A percentile compares a stretch with the other conserved stretches of the same genome.
phyloP scores from a whole-genome alignment of 2,888 invertebrate genomes.

The Automeris io region DNA sequence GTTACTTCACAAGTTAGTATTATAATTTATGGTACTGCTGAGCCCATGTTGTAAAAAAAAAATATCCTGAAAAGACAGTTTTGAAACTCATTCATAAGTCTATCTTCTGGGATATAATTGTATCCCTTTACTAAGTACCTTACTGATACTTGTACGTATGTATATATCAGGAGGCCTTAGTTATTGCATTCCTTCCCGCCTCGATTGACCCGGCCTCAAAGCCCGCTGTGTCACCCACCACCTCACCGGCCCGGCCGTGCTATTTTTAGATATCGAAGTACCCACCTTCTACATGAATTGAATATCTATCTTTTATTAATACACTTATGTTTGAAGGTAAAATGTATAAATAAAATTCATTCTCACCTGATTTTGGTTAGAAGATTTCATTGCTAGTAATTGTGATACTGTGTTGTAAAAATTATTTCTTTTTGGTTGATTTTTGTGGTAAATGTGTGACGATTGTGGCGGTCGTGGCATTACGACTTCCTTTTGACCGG shows the following conservation, averaged over 20 bases:
- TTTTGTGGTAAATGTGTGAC: constrained; percentile 45
- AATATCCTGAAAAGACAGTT: too few species aligned
- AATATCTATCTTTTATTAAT: constrained; percentile 14
- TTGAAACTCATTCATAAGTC: too few species aligned
- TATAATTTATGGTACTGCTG: too few species aligned
- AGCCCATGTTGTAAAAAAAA: too few species aligned
- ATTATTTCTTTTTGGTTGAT: constrained; percentile 42
- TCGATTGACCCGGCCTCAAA: constrained; percentile 66
- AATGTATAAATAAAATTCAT: too few species aligned
- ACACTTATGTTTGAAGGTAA: constrained; percentile 13
- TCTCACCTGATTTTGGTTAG: constrained; percentile 78
- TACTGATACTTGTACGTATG: too few species aligned
- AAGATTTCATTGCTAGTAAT: constrained; percentile 61
- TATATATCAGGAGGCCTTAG: too few species aligned
- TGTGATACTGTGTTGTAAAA: constrained; percentile 73
- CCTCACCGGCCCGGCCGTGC: constrained; percentile 61
- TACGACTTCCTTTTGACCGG: constrained; percentile 80
- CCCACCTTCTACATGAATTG: constrained; percentile 35
- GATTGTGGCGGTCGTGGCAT: constrained; percentile 77
- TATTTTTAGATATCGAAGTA: constrained; percentile 69
- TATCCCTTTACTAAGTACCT: too few species aligned
- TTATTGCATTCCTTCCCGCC: constrained; percentile 33
- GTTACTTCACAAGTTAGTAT: too few species aligned
- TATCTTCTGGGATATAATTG: too few species aligned
- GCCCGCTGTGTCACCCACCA: constrained; percentile 61